Evolutionary conservation across 2,113 vertebrate genomes (phyloP), one percentile per base, ranked within the genome.

Genomic region (Calcarius ornatus): DNA sequence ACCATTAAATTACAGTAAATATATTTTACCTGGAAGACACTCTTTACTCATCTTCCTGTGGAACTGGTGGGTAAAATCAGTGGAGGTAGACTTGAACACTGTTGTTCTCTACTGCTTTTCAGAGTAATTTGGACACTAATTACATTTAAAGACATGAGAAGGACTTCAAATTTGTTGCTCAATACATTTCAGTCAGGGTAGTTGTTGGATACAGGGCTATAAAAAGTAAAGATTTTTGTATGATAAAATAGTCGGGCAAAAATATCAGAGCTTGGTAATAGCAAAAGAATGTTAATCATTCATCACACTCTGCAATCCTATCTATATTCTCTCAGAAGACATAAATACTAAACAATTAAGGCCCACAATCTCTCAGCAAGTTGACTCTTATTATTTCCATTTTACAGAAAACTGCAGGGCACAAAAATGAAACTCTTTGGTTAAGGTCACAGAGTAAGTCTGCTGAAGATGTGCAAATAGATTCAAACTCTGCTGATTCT

Each of bases 281-380:
- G 35, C 43, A 75, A 72, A 93, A 79, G 68, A 75, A 79, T 78
- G 17, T 68, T 85, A 87, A 59, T 64, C 56, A 64, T 71, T 75
- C 56, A 56, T 86, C 69, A 86, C 37, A 56, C 9, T 51, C 75
- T 65, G 14, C n/a, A 92, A 72, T 79, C 53, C 60, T 83, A 25
- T 86, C 53, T 72, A 11, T 37, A 79, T 69, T 86, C 40, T 80
- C 45, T 59, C 6, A 14, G 73, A 84, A 71, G 45, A 87, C 37
- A 42, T 63, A 95, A 91, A 91, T 81, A 84, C 43, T 86, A 79
- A 92, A 81, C 69, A 89, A 86, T 73, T 86, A 94, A 92, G 69
- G 42, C 68, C 15, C 45, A 73, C 51, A 92, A 78, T 3, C 33
- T 78, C 73, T 92, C 73, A 94, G 35, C 38, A 81, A 87, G 69